Evolutionary conservation across 2,888 invertebrate genomes (phyloP), one percentile per base, ranked within the genome.

Genomic region (Drosophila atripex): DNA sequence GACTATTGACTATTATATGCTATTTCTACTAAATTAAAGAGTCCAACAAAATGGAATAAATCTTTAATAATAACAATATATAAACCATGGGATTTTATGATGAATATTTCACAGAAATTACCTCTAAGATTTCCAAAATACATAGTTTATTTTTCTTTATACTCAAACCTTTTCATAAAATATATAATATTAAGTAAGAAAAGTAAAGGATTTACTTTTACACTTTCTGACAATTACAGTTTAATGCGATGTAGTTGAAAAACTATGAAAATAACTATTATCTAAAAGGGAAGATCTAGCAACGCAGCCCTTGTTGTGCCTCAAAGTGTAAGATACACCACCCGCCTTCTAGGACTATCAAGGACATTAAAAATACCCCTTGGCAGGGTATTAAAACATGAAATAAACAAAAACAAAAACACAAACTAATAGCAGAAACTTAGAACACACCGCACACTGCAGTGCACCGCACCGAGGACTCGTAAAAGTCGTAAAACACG

Each of bases 351-450:
- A 21, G 30, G 46, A 2, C 18, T 18, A 35, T 14, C 45, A 46
- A 30, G 63, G 14, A 45, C 61, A 23, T 38, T 51, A 38, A 16
- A 46, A 35, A 59, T 50, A 45, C 50, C 46, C 61, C 64, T 79
- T 45, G 30, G 61, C 38, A 64, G 64, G 64, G 64, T 64, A 64
- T 51, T n/a, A 14, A n/a, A 52, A 35, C 49, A 46, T 11, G 61
- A 28, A 38, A 61, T 73, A 76, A 76, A 68, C 76, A 78, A 80
- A 71, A 65, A 73, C 82, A 61, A 71, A 76, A 76, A 69, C 76
- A 80, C 78, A 73, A 65, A 73, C 82, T 84, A 80, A 80, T 80
- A 84, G 78, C 63, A 73, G 65, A 41, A 58, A 52, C 45, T 61
- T 52, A 61, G 52, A 16, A 52, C 57, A 52, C 23, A 49, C 52